Evolutionary conservation across 2,113 vertebrate species (phyloP).

Genomic region (Odocoileus virginianus): DNA sequence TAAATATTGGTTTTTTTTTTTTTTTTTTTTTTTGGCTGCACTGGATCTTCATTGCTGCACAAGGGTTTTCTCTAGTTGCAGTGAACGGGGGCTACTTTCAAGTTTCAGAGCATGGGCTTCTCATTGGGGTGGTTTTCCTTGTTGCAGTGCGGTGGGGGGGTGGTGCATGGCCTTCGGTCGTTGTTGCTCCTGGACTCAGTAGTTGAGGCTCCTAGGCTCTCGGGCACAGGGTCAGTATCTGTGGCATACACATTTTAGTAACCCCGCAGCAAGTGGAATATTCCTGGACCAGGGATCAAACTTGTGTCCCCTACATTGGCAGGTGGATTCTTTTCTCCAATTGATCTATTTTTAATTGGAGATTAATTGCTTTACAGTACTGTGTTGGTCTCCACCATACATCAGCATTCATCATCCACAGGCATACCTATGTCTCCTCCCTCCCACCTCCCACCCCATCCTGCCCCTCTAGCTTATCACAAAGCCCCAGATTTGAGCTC

Average conservation of each 20-base stretch:
- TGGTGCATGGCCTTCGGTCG: background rate
- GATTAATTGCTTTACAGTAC: background rate
- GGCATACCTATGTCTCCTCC: background rate
- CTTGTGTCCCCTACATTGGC: background rate
- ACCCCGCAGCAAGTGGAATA: fast-evolving
- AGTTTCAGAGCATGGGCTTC: background rate
- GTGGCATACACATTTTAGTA: background rate
- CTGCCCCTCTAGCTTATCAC: background rate
- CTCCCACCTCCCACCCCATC: fast-evolving
- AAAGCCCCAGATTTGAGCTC: background rate
- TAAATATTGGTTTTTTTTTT: background rate
- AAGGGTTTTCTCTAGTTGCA: background rate
- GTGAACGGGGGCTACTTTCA: fast-evolving
- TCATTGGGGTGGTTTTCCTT: background rate
- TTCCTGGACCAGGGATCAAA: background rate
- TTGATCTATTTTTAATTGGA: background rate
- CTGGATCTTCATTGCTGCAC: background rate
- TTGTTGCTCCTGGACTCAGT: background rate
- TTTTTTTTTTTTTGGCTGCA: background rate
- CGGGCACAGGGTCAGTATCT: background rate
- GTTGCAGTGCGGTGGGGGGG: no score
- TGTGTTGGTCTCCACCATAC: background rate
- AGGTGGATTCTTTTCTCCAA: background rate
- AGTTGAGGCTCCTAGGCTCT: background rate
- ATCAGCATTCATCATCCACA: background rate